phyloP scores from a whole-genome alignment of 2,888 invertebrate species.

The Drosophila meridiana region DNA sequence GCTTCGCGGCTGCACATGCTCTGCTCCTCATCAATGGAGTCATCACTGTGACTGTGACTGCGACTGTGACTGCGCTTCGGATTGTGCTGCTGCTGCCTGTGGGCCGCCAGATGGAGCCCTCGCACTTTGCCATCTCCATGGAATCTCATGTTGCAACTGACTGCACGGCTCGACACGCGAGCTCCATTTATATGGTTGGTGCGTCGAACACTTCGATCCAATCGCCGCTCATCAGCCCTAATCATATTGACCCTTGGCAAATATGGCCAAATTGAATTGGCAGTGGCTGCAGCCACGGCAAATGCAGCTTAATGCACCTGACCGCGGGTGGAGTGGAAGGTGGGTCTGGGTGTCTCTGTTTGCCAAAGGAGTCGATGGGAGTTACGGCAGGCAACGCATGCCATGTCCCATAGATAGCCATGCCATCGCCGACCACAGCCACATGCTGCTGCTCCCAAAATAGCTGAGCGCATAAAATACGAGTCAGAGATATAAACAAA shows the following conservation, averaged over 20 bases:
- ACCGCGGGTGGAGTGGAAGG: constrained; percentile 21
- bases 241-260: constrained; percentile 79
- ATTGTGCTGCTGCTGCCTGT: constrained; percentile 21
- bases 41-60: constrained; percentile 30
- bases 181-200: constrained; percentile 51
- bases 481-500: constrained; percentile 36
- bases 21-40: constrained; percentile 46
- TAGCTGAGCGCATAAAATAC: constrained; percentile 30
- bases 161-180: constrained; percentile 4
- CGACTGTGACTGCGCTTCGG: constrained; percentile 21
- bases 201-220: constrained; percentile 45
- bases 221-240: constrained; percentile 66
- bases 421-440: neutral
- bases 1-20: constrained; percentile 66
- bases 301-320: constrained; percentile 45
- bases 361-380: constrained; percentile 28
- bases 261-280: constrained; percentile 65
- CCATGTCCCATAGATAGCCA: constrained; percentile 1
- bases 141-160: constrained; percentile 61
- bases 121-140: constrained; percentile 29
- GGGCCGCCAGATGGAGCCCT: constrained; percentile 4
- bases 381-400: neutral
- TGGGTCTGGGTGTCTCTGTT: constrained; percentile 14
- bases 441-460: constrained; percentile 31
- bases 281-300: constrained; percentile 34